Evolutionary conservation across 92 coral and sea anemone genomes (phyloP).

Genomic region (Umimayanthus chanpuru): DNA sequence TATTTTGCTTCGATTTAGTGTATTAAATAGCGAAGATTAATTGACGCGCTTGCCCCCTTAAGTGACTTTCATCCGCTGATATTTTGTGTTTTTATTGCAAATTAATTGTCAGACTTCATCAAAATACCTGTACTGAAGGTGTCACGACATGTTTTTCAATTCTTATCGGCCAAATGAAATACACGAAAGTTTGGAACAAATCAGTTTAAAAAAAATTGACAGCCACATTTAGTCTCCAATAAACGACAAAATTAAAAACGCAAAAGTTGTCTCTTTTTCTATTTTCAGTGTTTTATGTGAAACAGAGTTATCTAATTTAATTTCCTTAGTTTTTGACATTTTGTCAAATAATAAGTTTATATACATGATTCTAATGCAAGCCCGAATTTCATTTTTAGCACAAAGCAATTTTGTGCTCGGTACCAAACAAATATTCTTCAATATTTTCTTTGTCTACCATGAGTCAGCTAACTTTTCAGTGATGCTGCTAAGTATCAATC

Average conservation of each 20-base stretch:
- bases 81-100: background rate
- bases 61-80: background rate
- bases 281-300: background rate
- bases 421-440: background rate
- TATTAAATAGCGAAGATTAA: background rate
- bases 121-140: background rate
- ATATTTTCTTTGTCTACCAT: background rate
- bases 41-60: background rate
- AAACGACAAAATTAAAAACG: background rate
- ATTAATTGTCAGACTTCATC: background rate
- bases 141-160: conserved; percentile 11
- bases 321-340: conserved; percentile 17
- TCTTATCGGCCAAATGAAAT: background rate
- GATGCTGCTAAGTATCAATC: background rate
- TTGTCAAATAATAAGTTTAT: background rate
- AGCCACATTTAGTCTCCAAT: background rate
- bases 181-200: background rate
- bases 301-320: conserved; percentile 1
- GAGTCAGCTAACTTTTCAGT: background rate
- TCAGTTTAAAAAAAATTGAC: background rate
- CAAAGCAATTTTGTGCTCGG: background rate
- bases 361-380: background rate
- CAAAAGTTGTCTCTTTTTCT: background rate
- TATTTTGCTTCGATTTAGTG: background rate
- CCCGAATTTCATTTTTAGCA: conserved; percentile 3